Percentiles rank a stretch among this genome's conserved stretches.
Conservation (phyloP, 2,888 invertebrate species). For the Panorpa germanica region DNA sequence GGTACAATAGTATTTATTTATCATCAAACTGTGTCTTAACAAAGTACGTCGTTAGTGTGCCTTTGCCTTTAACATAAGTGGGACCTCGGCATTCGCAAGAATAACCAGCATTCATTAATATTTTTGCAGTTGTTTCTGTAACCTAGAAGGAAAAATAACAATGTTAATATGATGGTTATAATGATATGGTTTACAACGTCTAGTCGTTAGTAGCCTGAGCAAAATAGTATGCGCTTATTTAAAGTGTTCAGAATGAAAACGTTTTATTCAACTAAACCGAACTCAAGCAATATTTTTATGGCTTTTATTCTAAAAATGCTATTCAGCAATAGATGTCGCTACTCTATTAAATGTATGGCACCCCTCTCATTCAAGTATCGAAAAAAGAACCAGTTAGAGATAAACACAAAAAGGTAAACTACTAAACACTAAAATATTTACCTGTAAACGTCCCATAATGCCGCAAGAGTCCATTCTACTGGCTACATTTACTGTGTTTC, state of each 20-base stretch:
- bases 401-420: too few relatives aligned
- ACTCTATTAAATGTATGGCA: too few relatives aligned
- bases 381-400: too few relatives aligned
- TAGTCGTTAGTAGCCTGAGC: too few relatives aligned
- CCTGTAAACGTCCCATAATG: slow-evolving; percentile 69
- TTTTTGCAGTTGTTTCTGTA: slow-evolving; percentile 64
- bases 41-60: slow-evolving; percentile 75
- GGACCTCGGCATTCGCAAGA: slow-evolving; percentile 80
- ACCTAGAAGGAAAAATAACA: slow-evolving; percentile 28
- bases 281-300: too few relatives aligned
- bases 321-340: too few relatives aligned
- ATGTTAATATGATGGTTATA: background rate
- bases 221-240: too few relatives aligned
- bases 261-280: too few relatives aligned
- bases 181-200: too few relatives aligned
- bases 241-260: too few relatives aligned
- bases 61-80: slow-evolving; percentile 90
- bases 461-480: slow-evolving; percentile 96
- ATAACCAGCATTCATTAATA: slow-evolving; percentile 71
- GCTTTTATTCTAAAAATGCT: too few relatives aligned
- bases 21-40: slow-evolving; percentile 69
- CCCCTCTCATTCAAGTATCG: too few relatives aligned
- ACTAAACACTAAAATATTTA: slow-evolving; percentile 17
- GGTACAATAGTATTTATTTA: slow-evolving; percentile 24
- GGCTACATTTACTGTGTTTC: slow-evolving; percentile 94